Conservation (phyloP, 2,797 vertebrate genomes). For the Gambusia yucatana region DNA sequence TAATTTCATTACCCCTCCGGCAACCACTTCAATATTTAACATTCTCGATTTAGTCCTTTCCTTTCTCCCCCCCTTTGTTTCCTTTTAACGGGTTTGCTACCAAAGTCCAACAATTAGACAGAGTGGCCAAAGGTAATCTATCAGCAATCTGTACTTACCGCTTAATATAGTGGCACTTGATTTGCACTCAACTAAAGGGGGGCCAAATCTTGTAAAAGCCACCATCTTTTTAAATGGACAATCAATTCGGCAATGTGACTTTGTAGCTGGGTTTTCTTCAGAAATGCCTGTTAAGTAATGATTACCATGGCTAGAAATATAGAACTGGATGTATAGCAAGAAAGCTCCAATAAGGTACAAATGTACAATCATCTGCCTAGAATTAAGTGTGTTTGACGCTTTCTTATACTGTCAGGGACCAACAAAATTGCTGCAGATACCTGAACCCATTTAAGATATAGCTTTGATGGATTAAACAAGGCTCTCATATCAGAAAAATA, state of each 20-base stretch:
- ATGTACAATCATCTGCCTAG: neutral
- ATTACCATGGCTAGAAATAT: conserved; percentile 13
- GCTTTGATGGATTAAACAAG: neutral
- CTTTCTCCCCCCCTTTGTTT: conserved; percentile 12
- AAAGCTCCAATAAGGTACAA: conserved; percentile 4
- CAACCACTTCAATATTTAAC: conserved; percentile 84
- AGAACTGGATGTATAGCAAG: conserved; percentile 4
- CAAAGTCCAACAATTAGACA: conserved; percentile 76
- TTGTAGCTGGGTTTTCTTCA: conserved; percentile 55
- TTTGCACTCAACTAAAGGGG: conserved; percentile 69
- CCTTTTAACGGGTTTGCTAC: conserved; percentile 68
- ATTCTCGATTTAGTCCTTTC: conserved; percentile 74
- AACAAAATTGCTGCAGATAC: neutral
- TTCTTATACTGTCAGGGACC: neutral
- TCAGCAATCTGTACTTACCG: conserved; percentile 68
- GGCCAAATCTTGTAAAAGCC: conserved; percentile 73
- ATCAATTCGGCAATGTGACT: conserved; percentile 80
- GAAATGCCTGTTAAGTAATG: conserved; percentile 34
- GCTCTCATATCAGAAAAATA: neutral
- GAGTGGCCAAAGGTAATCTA: conserved; percentile 75
- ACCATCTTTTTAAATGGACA: conserved; percentile 74
- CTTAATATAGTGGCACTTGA: conserved; percentile 71
- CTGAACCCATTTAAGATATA: neutral
- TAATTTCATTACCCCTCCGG: conserved; percentile 83
- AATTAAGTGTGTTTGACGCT: neutral